Base-by-base conservation (phyloP, 2,797 vertebrate species). In the Aeoliscus strigatus region DNA sequence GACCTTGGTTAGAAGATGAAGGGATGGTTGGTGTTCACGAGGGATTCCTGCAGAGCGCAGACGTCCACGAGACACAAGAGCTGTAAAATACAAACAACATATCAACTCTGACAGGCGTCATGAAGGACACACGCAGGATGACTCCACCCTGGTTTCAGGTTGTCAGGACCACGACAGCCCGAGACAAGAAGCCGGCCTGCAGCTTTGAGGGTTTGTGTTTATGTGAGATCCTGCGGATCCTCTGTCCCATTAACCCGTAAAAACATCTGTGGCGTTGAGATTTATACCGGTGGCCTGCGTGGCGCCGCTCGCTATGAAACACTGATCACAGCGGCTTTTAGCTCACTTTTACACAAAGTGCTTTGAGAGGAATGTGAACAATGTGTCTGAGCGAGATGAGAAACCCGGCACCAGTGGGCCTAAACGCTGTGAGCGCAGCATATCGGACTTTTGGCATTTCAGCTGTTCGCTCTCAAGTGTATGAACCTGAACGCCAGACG, bases 371-470 rank as follows among this genome's bases (percentile, higher is more conserved):
- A 69, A 75, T 81, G 77, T 75, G 29, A 71, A 49, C 79, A 83
- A 81, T 79, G 80, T 80, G 73, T 66, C 61, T 4, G 5, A 50
- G 65, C 50, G 24, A 82, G 77, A 81, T 73, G 80, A 79, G 80
- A 79, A 80, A 77, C 70, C 60, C 57, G 71, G 73, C 74, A 76
- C 74, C 60, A 42, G 70, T 66, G 52, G 77, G 68, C 51, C 74
- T 79, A 84, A 84, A 81, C 39, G 79, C 66, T 82, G 80, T 80
- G 79, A 79, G 75, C 63, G 14, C 51, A 39, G 66, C 62, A 46
- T 77, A 78, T 85, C 77, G 73, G 25, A 61, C 38, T 28, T 55
- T 58, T 74, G 69, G 65, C 72, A 69, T 74, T 82, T 83, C 74
- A 83, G 81, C 81, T 86, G 83, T 81, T 72, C 30, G 42, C 14